Base-by-base conservation (phyloP, 2,888 invertebrate species). In the Hydraecia micacea region DNA sequence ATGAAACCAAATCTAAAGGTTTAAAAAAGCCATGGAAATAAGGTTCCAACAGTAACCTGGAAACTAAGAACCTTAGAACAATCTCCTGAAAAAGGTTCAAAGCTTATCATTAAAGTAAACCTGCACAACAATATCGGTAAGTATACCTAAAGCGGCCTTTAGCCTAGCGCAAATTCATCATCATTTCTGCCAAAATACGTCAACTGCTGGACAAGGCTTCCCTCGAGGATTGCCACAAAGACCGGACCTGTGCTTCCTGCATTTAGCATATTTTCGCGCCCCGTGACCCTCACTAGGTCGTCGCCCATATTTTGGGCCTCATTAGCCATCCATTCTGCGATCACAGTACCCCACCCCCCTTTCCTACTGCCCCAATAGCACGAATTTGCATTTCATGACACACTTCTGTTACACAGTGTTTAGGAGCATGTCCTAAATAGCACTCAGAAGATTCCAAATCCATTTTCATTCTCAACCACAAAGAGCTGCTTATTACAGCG, bases 401-500 rank as follows among this genome's bases (percentile, higher is more conserved):
- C 63, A n/a, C 15, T 36, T 25, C n/a, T 60, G 15, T 42, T 25
- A 18, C 21, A 1, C 21, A 36, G 39, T 32, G 7, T 7, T 15
- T 11, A 36, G 28, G 52, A 52, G 3, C n/a, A 52, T 42, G 39
- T 75, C 39, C 42, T 42, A 55, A 68, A 46, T 74, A 1, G 4
- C 28, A 25, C 42, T 32, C 13, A 46, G 49, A 75, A 80, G 52
- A 84, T 69, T 69, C 32, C 52, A 49, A 67, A 58, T 84, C 67
- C 39, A 80, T 70, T 80, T 74, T 76, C 46, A 73, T 70, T 74
- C 32, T 63, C 28, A 60, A 68, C 69, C 77, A 67, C 82, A 74
- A 75, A 74, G 75, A 71, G 66, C 65, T 69, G 65, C 75, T 71
- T 73, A 70, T 63, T 75, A 72, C 79, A 77, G 42, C 65, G 83